Percentiles rank a stretch among this genome's conserved stretches.
Conservation (phyloP, 2,797 vertebrate genomes). For the Pelodytes ibericus region DNA sequence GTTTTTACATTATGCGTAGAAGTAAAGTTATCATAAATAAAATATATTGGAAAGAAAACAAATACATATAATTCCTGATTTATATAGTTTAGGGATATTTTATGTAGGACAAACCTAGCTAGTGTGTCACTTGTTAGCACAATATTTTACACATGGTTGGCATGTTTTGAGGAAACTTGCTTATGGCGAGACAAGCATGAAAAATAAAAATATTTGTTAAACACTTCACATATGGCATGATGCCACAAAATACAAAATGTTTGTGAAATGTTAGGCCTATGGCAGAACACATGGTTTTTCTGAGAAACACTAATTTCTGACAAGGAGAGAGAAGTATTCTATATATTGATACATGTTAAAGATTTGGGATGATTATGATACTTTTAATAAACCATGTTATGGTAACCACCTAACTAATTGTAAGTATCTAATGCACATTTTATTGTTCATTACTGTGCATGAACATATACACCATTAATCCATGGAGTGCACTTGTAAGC, state of each 20-base stretch:
- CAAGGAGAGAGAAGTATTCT: neutral
- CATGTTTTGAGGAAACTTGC: slow-evolving; percentile 6
- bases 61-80: no score
- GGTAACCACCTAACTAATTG: no score
- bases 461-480: no score
- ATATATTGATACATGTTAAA: neutral
- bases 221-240: neutral
- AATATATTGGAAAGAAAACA: slow-evolving; percentile 4
- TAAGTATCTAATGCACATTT: no score
- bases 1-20: slow-evolving; percentile 28
- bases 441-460: no score
- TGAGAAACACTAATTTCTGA: neutral
- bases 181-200: neutral
- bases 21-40: neutral
- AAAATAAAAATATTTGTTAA: neutral
- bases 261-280: neutral
- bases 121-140: neutral
- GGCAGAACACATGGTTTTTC: neutral
- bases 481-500: no score
- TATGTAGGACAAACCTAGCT: neutral
- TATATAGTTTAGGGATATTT: neutral
- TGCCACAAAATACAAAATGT: neutral
- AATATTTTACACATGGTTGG: slow-evolving; percentile 8
- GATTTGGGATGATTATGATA: neutral
- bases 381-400: neutral